phyloP scores from a whole-genome alignment of 2,797 vertebrate species.

The Labroides dimidiatus region DNA sequence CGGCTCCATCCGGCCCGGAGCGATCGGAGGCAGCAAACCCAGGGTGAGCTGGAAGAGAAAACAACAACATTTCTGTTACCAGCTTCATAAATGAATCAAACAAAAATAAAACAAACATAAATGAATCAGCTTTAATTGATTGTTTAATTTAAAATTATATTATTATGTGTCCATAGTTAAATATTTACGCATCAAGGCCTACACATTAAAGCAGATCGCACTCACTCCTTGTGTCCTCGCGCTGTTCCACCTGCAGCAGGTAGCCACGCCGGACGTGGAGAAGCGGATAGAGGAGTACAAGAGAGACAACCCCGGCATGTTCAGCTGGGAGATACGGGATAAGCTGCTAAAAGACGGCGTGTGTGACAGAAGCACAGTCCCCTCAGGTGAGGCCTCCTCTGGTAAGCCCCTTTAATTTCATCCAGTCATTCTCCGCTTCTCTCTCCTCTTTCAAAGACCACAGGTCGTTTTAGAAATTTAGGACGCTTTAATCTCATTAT shows the following conservation, averaged over 20 bases:
- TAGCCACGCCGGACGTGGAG: slow-evolving; percentile 95
- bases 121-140: too few relatives aligned
- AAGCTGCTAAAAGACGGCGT: slow-evolving; percentile 94
- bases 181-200: neutral
- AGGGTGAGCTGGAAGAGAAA: slow-evolving; percentile 93
- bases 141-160: too few relatives aligned
- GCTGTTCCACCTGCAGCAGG: slow-evolving; percentile 88
- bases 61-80: too few relatives aligned
- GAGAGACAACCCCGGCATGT: slow-evolving; percentile 94
- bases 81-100: too few relatives aligned
- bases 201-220: neutral
- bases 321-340: slow-evolving; percentile 98
- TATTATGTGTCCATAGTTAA: too few relatives aligned
- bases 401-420: slow-evolving; percentile 77
- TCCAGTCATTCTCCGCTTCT: too few relatives aligned
- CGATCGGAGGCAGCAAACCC: slow-evolving; percentile 97
- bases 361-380: slow-evolving; percentile 94
- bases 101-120: too few relatives aligned
- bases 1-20: slow-evolving; percentile 95
- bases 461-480: neutral
- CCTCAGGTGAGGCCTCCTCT: slow-evolving; percentile 94
- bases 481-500: neutral
- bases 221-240: slow-evolving; percentile 4
- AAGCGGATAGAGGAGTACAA: slow-evolving; percentile 98
- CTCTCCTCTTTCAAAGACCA: neutral